Evolutionary conservation across 2,797 vertebrate genomes (phyloP), one percentile per base, ranked within the genome.

Genomic region (Melanotaenia boesemani): DNA sequence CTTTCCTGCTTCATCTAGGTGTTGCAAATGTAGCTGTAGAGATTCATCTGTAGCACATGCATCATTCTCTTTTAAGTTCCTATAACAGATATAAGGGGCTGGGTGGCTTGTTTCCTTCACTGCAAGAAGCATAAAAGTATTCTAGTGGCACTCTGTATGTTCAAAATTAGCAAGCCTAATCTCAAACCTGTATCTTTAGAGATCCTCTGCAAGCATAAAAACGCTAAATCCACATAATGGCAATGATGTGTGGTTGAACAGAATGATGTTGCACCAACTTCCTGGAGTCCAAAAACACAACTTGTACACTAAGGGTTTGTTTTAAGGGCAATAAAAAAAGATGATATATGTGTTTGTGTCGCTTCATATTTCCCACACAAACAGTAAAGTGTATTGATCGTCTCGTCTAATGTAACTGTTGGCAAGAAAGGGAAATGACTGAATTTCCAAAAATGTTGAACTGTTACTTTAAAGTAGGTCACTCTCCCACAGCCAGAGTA

Each of bases 1-100:
- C 44, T 67, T 88, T 86, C 81, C 75, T 41, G 18, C 39, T 74
- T 73, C 71, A 63, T 74, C 13, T 46, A 70, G 34, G 57, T 73
- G 67, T 82, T 82, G 68, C 74, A 80, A 69, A 76, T 73, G 6
- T 28, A 2, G 7, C 13, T 58, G 1, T 37, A 24, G 55, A 22
- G 3, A 41, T 46, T 46, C 4, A 26, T 44, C 26, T 28, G 13
- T 22, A 28, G 7, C 8, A 26, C 13, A 16, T 39, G 8, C 11
- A 6, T 22, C 11, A 34, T 8, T 20, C 12, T 41, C 2, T 56
- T 70, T 32, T 63, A 11, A 26, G 6, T 8, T 8, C 9, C 2
- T 5, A 39, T 39, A 10, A 63, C 61, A 12, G 37, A 57, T 71
- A 18, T 2, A 7, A 46, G 16, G 1, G 1, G 44, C 44, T 46